Percentiles rank a stretch among this genome's conserved stretches.
These are phyloP conservation scores for Harpagoxenus sublaevis DNA, from an alignment of 2,888 invertebrate species.

Conservation along the genomic window DNA sequence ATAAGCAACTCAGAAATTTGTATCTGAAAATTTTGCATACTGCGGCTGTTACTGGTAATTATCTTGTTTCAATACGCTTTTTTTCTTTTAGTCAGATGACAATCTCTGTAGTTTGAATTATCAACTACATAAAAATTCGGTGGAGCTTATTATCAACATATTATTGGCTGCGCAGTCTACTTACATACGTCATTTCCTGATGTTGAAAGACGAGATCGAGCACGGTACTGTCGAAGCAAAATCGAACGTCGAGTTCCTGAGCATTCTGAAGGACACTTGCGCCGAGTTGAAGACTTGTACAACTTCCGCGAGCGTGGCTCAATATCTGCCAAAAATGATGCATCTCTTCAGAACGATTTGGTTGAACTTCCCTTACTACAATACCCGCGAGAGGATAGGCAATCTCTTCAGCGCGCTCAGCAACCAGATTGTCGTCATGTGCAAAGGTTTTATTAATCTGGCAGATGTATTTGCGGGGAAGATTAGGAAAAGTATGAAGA, in stretches of 20 bases:
- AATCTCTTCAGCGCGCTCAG: constrained; percentile 92
- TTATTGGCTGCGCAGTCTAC: constrained; percentile 91
- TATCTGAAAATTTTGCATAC: background rate
- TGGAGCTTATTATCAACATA: constrained; percentile 90
- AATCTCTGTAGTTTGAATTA: constrained; percentile 90
- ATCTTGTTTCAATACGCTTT: background rate
- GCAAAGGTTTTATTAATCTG: constrained; percentile 90
- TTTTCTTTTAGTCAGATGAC: constrained; percentile 88
- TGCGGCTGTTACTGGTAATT: background rate
- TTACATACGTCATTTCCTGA: constrained; percentile 91
- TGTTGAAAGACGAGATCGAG: constrained; percentile 89
- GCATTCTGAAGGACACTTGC: constrained; percentile 92
- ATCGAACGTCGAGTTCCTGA: constrained; percentile 93
- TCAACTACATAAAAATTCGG: constrained; percentile 90
- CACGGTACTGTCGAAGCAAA: constrained; percentile 90
- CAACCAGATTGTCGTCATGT: constrained; percentile 94
- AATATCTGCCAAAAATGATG: constrained; percentile 91
- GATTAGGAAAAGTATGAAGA: constrained; percentile 90
- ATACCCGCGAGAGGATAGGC: constrained; percentile 90
- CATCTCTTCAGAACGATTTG: constrained; percentile 94
- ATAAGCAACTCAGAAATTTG: background rate
- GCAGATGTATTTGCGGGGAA: constrained; percentile 91
- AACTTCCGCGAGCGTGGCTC: constrained; percentile 89
- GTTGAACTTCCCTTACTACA: constrained; percentile 94
- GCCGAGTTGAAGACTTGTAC: constrained; percentile 88